Base-by-base conservation (phyloP, 2,888 invertebrate species). In the Hofmannophila pseudospretella region DNA sequence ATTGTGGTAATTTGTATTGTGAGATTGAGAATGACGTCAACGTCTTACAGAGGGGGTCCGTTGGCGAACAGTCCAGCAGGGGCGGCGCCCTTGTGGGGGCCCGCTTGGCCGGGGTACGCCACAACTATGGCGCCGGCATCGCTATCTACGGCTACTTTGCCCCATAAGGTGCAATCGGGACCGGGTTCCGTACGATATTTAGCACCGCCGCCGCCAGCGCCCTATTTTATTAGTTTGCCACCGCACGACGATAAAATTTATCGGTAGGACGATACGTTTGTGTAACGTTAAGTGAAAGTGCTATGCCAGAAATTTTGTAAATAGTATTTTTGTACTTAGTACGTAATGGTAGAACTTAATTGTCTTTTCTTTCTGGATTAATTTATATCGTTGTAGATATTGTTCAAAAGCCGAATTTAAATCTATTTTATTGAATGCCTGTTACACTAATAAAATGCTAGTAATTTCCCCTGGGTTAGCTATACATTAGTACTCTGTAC, bases 1-100 rank as follows among this genome's bases (percentile, higher is more conserved):
- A 94, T 96, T 22, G 93, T 96, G 16, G 92, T 92, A n/a, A 96
- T 96, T 49, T 97, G 96, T 63, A 94, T 96, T 26, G 93, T 96
- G 20, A 89, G 96, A 9, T 72, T 94, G 58, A 85, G 92, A 43
- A 90, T 93, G 90, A 89, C 91, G 25, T 89, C 87, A 7, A 87
- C 88, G 0, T 92, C 92, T 29, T 93, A 93, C 48, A 88, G 92
- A 44, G 91, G 90, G 37, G 91, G 89, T n/a, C 91, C 92, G 0
- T 67, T 92, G 44, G 91, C 91, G 29, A 89, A 87, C 48, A 91
- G 90, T 34, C 86, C 85, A n/a, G 88, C 87, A n/a, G 78, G 86
- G 1, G 90, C 89, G 0, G 88, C 92, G 10, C 90, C 91, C 0
- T 86, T 92, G 45, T 86, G 85, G 85, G 86, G 86, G 9, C 76